Conservation (phyloP, 2,797 vertebrate species). For the Margarornis squamiger region DNA sequence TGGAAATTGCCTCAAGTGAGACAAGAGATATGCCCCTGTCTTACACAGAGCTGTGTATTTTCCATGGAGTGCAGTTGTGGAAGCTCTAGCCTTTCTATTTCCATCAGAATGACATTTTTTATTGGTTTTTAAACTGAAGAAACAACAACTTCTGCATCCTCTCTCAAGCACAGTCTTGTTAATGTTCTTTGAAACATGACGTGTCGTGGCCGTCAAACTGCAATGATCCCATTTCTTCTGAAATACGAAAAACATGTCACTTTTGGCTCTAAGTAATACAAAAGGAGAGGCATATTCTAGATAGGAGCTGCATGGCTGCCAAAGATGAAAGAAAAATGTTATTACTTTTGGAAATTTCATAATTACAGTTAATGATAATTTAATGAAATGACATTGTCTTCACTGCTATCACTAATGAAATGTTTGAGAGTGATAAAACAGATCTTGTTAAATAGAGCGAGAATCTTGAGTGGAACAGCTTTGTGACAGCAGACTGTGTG, state of each 20-base stretch:
- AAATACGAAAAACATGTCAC: conserved; percentile 46
- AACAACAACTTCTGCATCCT: conserved; percentile 19
- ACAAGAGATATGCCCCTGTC: not conserved
- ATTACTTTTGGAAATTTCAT: conserved; percentile 53
- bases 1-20: not conserved
- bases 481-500: not conserved
- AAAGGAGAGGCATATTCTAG: not conserved
- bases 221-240: conserved; percentile 21
- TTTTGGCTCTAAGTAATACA: not conserved
- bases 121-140: conserved; percentile 1
- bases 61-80: not conserved
- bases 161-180: not conserved
- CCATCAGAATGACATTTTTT: conserved; percentile 1
- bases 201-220: not conserved
- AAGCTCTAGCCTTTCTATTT: not conserved
- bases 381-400: conserved; percentile 53
- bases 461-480: not conserved
- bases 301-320: conserved; percentile 5
- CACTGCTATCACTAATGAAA: conserved; percentile 8
- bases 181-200: conserved; percentile 40
- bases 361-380: conserved; percentile 60
- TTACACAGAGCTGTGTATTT: not conserved
- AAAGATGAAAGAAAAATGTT: conserved; percentile 46
- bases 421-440: conserved; percentile 32
- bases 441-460: not conserved